A percentile compares a stretch with the other conserved stretches of the same genome.
Evolutionary conservation across 2,888 invertebrate species (phyloP).

Genomic region (Drosophila prolongata): DNA sequence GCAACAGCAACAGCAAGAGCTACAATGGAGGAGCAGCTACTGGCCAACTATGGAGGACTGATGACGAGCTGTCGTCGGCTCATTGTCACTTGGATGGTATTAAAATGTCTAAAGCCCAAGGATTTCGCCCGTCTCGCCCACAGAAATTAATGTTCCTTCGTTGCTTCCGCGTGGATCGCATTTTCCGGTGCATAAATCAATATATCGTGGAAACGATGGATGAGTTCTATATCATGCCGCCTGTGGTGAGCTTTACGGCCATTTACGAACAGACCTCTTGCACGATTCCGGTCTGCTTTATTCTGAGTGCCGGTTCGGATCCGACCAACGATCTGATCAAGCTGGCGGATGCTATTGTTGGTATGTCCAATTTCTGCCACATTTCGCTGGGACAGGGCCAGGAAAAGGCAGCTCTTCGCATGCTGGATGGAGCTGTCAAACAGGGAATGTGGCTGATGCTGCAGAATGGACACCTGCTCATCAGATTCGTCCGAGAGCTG

Average conservation of each 20-base stretch:
- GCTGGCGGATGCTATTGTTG: constrained; percentile 89
- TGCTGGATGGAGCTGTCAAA: constrained; percentile 89
- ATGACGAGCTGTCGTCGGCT: constrained; percentile 56
- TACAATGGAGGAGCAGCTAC: constrained; percentile 21
- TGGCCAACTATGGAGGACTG: constrained; percentile 44
- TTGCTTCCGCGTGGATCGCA: constrained; percentile 95
- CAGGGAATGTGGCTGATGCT: constrained; percentile 96
- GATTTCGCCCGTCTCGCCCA: constrained; percentile 15
- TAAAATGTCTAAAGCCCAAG: constrained; percentile 45
- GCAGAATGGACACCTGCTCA: constrained; percentile 95
- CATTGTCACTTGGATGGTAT: constrained; percentile 33
- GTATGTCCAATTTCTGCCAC: constrained; percentile 92
- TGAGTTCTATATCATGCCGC: constrained; percentile 94
- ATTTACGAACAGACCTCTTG: constrained; percentile 94
- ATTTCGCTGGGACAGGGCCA: constrained; percentile 97
- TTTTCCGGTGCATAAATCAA: constrained; percentile 93
- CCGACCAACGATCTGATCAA: constrained; percentile 94
- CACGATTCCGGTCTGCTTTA: constrained; percentile 94
- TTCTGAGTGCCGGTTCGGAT: constrained; percentile 97
- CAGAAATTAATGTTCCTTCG: constrained; percentile 92
- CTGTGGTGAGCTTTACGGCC: constrained; percentile 91
- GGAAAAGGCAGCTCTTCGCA: constrained; percentile 89
- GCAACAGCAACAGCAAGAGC: constrained; percentile 38
- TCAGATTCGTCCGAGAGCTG: constrained; percentile 91
- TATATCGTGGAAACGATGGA: constrained; percentile 94